phyloP scores from a whole-genome alignment of 2,113 vertebrate species.

The Octodon degus region DNA sequence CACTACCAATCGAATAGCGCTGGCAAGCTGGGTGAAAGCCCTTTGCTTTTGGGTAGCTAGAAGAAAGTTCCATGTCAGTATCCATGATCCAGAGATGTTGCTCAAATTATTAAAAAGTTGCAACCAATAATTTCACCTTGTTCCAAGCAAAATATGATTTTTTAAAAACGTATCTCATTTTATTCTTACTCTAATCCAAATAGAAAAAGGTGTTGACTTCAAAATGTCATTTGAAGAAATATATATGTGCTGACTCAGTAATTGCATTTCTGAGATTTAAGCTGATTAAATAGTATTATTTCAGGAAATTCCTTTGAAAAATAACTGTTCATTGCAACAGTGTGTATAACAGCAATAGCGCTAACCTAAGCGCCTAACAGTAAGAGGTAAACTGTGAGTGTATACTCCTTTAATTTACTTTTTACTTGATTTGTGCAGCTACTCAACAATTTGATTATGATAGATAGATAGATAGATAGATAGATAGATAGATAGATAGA shows the following conservation, averaged over 20 bases:
- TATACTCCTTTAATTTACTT: neutral
- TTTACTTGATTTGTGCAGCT: neutral
- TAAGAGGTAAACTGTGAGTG: neutral
- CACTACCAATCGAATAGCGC: neutral
- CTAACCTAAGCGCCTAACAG: neutral
- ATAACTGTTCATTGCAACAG: neutral
- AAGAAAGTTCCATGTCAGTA: neutral
- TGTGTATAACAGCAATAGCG: neutral
- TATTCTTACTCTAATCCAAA: slow-evolving; percentile 38
- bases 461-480: too few relatives aligned
- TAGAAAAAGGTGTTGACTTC: slow-evolving; percentile 28
- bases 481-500: too few relatives aligned
- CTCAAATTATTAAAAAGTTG: slow-evolving; percentile 35
- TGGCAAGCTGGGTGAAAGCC: neutral
- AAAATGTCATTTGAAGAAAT: neutral
- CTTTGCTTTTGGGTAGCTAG: neutral
- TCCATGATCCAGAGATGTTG: neutral
- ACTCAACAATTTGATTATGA: neutral
- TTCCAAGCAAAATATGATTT: neutral
- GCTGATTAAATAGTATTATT: neutral
- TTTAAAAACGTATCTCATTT: neutral
- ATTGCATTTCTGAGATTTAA: neutral
- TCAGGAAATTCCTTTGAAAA: neutral
- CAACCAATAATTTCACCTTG: neutral
- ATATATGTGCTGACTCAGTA: neutral